Conservation (phyloP, 35 echinoderm and acorn worm species). For the Ptychodera flava region DNA sequence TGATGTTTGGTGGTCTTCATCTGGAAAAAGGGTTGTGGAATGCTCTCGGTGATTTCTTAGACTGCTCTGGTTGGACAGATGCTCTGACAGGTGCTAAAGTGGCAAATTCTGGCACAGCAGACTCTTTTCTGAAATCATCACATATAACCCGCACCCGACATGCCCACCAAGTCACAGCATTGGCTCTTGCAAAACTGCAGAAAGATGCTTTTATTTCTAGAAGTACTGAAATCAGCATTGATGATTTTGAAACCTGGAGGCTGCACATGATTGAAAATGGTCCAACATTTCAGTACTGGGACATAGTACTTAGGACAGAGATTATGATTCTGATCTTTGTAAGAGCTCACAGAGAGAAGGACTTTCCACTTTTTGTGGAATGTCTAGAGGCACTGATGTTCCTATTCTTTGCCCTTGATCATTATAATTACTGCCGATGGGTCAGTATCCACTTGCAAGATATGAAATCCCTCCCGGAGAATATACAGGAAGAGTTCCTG, state of each 20-base stretch:
- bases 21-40: slow-evolving; percentile 39
- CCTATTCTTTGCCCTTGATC: slow-evolving; percentile 29
- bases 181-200: not conserved
- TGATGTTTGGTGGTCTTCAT: slow-evolving; percentile 48
- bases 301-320: not conserved
- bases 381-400: not conserved
- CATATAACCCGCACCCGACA: slow-evolving; percentile 27
- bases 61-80: slow-evolving; percentile 21
- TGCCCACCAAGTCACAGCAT: slow-evolving; percentile 27
- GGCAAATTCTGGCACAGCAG: slow-evolving; percentile 22
- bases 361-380: slow-evolving; percentile 19
- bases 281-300: not conserved
- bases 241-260: not conserved
- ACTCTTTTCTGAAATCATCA: slow-evolving; percentile 23
- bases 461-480: slow-evolving; percentile 7
- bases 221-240: not conserved
- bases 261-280: not conserved
- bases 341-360: slow-evolving; percentile 11
- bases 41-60: slow-evolving; percentile 6
- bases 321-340: slow-evolving; percentile 23
- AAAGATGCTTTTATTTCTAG: slow-evolving; percentile 12
- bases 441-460: slow-evolving; percentile 19
- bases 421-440: slow-evolving; percentile 13
- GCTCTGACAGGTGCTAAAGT: slow-evolving; percentile 16
- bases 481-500: not conserved